phyloP scores from a whole-genome alignment of 2,113 vertebrate genomes.

The Leiothrix lutea region DNA sequence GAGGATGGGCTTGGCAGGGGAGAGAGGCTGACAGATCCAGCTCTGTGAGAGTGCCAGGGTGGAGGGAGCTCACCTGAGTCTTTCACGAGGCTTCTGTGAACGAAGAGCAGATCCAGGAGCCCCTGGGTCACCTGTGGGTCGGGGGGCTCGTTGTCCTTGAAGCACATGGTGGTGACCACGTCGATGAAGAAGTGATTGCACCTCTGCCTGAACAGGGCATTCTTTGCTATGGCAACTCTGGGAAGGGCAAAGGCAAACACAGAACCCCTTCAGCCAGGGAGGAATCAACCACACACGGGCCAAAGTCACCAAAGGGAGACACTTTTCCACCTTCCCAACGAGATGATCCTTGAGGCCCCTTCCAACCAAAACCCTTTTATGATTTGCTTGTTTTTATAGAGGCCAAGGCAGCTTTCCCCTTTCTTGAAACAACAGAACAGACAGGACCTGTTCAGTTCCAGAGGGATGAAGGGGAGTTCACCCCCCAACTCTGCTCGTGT shows the following conservation, averaged over 20 bases:
- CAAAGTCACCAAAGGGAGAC: neutral
- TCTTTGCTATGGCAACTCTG: slow-evolving; percentile 70
- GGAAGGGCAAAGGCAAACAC: neutral
- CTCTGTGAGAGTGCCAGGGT: neutral
- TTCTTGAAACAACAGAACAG: neutral
- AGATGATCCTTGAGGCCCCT: neutral
- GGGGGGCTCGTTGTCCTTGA: slow-evolving; percentile 88
- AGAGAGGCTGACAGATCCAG: neutral
- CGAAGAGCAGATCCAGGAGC: slow-evolving; percentile 84
- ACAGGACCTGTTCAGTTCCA: neutral
- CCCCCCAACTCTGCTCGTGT: rapidly evolving
- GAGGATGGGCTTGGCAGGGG: neutral
- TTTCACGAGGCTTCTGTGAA: slow-evolving; percentile 25
- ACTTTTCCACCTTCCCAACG: neutral
- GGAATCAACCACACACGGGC: neutral
- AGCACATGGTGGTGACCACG: slow-evolving; percentile 89
- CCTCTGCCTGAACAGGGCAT: slow-evolving; percentile 79
- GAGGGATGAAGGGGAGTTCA: neutral
- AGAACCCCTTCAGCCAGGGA: neutral
- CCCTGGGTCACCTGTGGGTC: slow-evolving; percentile 72
- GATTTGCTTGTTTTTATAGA: neutral
- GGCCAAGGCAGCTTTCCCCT: neutral
- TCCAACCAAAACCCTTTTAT: neutral
- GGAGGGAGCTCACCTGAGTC: slow-evolving; percentile 45
- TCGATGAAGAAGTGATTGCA: slow-evolving; percentile 94